Conservation (phyloP, 2,113 vertebrate species). For the Hippocampus zosterae region DNA sequence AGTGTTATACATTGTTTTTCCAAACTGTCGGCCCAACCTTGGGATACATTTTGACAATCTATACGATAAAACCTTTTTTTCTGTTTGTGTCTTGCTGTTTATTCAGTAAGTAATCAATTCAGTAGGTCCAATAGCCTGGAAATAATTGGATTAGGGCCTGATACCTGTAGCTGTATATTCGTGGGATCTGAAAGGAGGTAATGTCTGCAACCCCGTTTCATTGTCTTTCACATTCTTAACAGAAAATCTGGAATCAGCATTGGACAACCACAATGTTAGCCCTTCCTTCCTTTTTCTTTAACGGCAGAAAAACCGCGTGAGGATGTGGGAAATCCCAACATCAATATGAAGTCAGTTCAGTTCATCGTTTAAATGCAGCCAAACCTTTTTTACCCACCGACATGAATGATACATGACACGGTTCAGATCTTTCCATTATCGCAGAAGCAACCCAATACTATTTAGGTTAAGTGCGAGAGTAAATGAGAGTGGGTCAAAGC, state of each 20-base stretch:
- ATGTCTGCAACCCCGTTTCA: constrained; percentile 8
- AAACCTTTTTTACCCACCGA: constrained; percentile 44
- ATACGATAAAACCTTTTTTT: not conserved
- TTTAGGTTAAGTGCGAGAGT: constrained; percentile 38
- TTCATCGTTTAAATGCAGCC: constrained; percentile 35
- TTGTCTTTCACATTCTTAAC: not conserved
- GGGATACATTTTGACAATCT: not conserved
- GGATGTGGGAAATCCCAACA: constrained; percentile 7
- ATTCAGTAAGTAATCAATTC: constrained; percentile 25
- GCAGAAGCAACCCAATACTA: constrained; percentile 25
- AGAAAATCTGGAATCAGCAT: not conserved
- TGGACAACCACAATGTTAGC: not conserved
- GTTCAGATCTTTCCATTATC: constrained; percentile 33
- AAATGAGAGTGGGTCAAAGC: constrained; percentile 19
- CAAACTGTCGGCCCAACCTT: not conserved
- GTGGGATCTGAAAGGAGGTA: constrained; percentile 28
- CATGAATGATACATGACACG: constrained; percentile 35
- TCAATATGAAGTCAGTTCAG: constrained; percentile 28
- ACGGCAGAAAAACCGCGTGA: not conserved
- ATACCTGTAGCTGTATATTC: constrained; percentile 31
- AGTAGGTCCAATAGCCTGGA: constrained; percentile 35
- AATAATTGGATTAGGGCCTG: constrained; percentile 40
- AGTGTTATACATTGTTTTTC: constrained; percentile 15
- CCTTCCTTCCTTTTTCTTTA: not conserved
- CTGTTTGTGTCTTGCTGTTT: not conserved